These are phyloP conservation scores for Lasioglossum albipes DNA, from an alignment of 1,140 invertebrate genomes.

Conservation along the genomic window DNA sequence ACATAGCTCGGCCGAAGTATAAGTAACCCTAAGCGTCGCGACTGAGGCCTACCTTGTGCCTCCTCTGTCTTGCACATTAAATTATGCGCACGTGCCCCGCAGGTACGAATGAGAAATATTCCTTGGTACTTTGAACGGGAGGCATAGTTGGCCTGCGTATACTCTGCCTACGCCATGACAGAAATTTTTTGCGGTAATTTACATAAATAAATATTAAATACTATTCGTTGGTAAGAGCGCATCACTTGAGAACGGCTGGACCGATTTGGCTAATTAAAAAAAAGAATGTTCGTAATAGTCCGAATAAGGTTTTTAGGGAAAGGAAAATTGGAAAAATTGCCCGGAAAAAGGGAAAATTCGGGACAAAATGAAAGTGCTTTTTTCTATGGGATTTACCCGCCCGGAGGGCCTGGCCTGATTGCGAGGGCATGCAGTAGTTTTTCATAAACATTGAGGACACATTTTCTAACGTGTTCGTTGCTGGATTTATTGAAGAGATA, in stretches of 20 bases:
- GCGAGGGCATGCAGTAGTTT: neutral
- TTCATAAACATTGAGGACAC: neutral
- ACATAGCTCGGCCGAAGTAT: constrained; percentile 69
- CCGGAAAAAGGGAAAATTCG: too few species aligned
- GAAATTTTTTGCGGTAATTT: constrained; percentile 1
- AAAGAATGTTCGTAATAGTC: too few species aligned
- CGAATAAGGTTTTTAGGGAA: too few species aligned
- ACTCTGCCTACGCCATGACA: too few species aligned
- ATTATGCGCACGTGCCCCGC: constrained; percentile 55
- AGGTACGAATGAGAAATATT: constrained; percentile 35
- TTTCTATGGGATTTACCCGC: too few species aligned
- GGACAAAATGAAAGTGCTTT: too few species aligned
- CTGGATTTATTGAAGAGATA: neutral
- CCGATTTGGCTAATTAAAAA: too few species aligned
- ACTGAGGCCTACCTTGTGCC: constrained; percentile 52
- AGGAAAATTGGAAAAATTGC: too few species aligned
- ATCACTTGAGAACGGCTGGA: too few species aligned
- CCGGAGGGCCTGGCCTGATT: too few species aligned
- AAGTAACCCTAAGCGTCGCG: constrained; percentile 74
- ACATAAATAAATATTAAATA: too few species aligned
- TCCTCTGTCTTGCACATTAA: constrained; percentile 55
- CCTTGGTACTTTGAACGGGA: neutral
- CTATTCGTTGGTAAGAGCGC: too few species aligned
- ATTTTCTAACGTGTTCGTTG: neutral
- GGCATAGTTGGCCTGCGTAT: neutral